Evolutionary conservation across 2,113 vertebrate species (phyloP).

Genomic region (Morone saxatilis): DNA sequence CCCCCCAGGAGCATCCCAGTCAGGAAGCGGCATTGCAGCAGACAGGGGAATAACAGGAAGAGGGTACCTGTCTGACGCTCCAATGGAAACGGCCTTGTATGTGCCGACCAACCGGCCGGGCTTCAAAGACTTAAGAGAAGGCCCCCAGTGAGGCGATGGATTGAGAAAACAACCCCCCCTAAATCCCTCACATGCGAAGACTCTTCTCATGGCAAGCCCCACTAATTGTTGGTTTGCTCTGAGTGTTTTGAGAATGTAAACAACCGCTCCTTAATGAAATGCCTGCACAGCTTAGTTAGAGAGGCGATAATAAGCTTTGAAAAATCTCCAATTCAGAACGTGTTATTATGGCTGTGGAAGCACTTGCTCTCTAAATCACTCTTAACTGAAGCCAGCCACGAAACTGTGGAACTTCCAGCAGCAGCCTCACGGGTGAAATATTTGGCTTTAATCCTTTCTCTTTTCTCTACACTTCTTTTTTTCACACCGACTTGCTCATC

Average conservation of each 20-base stretch:
- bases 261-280: conserved; percentile 55
- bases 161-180: conserved; percentile 40
- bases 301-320: conserved; percentile 56
- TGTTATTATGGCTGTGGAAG: conserved; percentile 54
- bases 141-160: conserved; percentile 39
- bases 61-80: conserved; percentile 61
- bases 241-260: conserved; percentile 55
- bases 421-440: conserved; percentile 20
- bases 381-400: conserved; percentile 32
- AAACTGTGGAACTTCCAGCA: conserved; percentile 43
- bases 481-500: conserved; percentile 15
- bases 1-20: conserved; percentile 57
- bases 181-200: conserved; percentile 50
- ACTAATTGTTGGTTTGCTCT: conserved; percentile 61
- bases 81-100: conserved; percentile 49
- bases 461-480: not conserved
- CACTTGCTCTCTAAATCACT: conserved; percentile 13
- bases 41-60: conserved; percentile 78
- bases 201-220: conserved; percentile 49
- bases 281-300: conserved; percentile 39
- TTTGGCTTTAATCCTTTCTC: conserved; percentile 14
- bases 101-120: conserved; percentile 43
- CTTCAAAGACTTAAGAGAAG: conserved; percentile 62
- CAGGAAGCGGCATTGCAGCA: conserved; percentile 65
- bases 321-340: conserved; percentile 45